Evolutionary conservation across 1,140 invertebrate species (phyloP), one percentile per base, ranked within the genome.

Genomic region (Apocrypta bakeri): DNA sequence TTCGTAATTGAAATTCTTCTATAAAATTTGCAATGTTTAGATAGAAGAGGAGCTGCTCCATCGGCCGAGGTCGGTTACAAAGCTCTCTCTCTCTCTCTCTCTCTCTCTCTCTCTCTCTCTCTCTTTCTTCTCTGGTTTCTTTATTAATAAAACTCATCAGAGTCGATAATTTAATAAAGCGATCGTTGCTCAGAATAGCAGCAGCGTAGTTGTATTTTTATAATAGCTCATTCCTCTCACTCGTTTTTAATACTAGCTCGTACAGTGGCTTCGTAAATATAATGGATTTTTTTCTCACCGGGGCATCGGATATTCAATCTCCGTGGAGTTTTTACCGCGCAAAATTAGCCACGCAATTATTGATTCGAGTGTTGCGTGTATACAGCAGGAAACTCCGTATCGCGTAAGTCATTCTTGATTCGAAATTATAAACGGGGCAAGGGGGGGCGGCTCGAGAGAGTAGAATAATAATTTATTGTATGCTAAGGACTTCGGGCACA

Each of bases 281-380:
- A 81, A 81, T 81, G 24, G 72, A 81, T 74, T 68, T 74, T 31
- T 73, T 42, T 73, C 31, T 33, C 8, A 12, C n/a, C 9, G n/a
- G 21, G 33, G 24, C 21, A 68, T 74, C 61, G 64, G 27, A 81
- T 81, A 75, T 74, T 81, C 72, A 76, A 82, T 82, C 63, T 81
- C 61, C n/a, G 68, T n/a, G 42, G 9, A 0, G 29, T 78, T n/a
- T 72, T 72, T 79, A 79, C 63, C 24, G 63, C 21, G 56, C 25
- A n/a, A 82, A 82, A 82, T 82, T 76, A 82, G 48, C 33, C 80
- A 27, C n/a, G 80, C 80, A 81, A 81, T 82, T 76, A 76, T 82
- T 77, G 40, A 82, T 82, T 14, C 40, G 21, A 6, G 14, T 56
- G 29, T 40, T 66, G 63, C 27, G 63, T 66, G 48, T n/a, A 56